These are phyloP conservation scores for Gryon sp. DNA, from an alignment of 1,140 invertebrate species.

Conservation along the genomic window DNA sequence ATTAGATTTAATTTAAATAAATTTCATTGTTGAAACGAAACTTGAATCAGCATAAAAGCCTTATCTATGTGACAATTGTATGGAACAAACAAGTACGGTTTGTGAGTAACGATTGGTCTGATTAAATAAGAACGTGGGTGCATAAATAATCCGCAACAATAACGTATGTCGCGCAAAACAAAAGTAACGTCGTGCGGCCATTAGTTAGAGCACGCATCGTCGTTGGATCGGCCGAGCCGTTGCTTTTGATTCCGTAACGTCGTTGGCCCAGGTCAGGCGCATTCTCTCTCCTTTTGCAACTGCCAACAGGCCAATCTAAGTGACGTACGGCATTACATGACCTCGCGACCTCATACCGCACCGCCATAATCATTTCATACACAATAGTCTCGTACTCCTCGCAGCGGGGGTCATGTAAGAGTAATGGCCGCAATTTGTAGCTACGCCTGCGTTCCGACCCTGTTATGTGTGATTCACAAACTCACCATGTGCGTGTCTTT, in stretches of 20 bases:
- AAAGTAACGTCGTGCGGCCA: slow-evolving; percentile 20
- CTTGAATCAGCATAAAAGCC: too few relatives aligned
- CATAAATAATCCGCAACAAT: slow-evolving; percentile 23
- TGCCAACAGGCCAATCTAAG: slow-evolving; percentile 75
- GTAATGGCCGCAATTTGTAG: slow-evolving; percentile 76
- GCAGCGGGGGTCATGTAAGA: slow-evolving; percentile 68
- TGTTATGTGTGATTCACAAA: slow-evolving; percentile 68
- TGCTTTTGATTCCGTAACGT: slow-evolving; percentile 54
- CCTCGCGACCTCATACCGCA: slow-evolving; percentile 72
- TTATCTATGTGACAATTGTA: too few relatives aligned
- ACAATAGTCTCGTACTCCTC: slow-evolving; percentile 71
- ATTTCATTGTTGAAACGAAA: too few relatives aligned
- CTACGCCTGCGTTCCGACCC: slow-evolving; percentile 68
- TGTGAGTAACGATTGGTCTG: neutral
- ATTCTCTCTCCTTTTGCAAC: slow-evolving; percentile 70
- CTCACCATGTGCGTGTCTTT: slow-evolving; percentile 42
- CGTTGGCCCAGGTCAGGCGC: slow-evolving; percentile 40
- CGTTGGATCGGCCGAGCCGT: slow-evolving; percentile 24
- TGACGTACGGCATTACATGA: slow-evolving; percentile 72
- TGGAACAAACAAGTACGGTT: too few relatives aligned
- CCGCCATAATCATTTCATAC: slow-evolving; percentile 75
- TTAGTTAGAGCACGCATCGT: slow-evolving; percentile 43
- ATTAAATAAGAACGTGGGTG: slow-evolving; percentile 13
- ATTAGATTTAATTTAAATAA: too few relatives aligned
- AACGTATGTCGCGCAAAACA: slow-evolving; percentile 21